Evolutionary conservation across 2,113 vertebrate species (phyloP).

Genomic region (Furnarius figulus): DNA sequence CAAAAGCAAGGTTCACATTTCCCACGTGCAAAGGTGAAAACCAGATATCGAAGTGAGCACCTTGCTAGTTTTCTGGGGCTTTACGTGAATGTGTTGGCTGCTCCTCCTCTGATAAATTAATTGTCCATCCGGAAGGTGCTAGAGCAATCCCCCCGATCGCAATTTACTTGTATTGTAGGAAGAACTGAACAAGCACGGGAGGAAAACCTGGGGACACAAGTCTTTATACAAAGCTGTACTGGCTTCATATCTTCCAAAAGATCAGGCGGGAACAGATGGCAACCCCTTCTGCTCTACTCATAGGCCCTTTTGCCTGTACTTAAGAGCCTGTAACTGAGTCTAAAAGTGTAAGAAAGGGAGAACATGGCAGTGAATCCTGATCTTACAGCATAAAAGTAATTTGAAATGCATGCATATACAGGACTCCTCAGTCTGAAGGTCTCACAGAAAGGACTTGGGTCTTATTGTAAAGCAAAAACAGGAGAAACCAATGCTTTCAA

Average conservation of each 20-base stretch:
- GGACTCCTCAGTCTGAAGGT: neutral
- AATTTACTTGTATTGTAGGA: neutral
- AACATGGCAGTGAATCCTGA: neutral
- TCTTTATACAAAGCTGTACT: neutral
- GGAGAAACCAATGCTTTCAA: neutral
- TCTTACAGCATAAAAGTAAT: neutral
- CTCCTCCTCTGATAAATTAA: neutral
- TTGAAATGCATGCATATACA: neutral
- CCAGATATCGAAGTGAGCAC: neutral
- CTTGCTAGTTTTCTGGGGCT: neutral
- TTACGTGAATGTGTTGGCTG: neutral
- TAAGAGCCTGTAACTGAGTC: neutral
- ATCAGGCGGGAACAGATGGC: neutral
- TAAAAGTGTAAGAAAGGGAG: neutral
- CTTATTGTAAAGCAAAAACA: neutral
- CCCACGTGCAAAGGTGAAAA: fast-evolving
- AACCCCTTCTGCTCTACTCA: neutral
- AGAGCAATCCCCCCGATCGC: neutral
- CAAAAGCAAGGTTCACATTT: neutral
- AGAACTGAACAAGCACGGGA: neutral
- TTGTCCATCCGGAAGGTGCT: neutral
- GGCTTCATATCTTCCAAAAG: neutral
- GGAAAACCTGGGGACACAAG: neutral
- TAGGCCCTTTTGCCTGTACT: neutral
- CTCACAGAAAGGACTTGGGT: neutral